These are phyloP conservation scores for Sphyrna mokarran DNA, from an alignment of 2,113 vertebrate species.

Conservation along the genomic window DNA sequence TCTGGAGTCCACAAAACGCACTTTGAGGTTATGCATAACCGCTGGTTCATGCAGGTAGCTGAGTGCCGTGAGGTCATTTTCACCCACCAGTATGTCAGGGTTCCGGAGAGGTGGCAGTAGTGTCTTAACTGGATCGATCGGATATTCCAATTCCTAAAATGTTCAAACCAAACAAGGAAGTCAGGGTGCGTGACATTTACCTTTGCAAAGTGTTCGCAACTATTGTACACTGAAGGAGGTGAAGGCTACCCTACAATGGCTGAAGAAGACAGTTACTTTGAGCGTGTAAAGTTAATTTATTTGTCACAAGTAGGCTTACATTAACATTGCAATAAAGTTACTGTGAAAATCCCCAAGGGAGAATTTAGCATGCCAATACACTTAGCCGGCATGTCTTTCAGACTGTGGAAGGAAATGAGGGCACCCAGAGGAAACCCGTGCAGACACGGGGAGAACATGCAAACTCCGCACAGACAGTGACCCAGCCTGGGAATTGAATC, in stretches of 20 bases:
- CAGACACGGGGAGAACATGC: no score
- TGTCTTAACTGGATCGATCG: slow-evolving; percentile 57
- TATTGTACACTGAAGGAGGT: not conserved
- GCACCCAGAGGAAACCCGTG: no score
- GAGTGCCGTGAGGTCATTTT: slow-evolving; percentile 96
- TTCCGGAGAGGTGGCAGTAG: slow-evolving; percentile 81
- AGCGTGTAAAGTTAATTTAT: not conserved
- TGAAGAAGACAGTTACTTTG: not conserved
- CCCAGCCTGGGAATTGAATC: no score
- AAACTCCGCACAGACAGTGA: no score
- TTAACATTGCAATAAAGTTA: no score
- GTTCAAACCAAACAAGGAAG: slow-evolving; percentile 22
- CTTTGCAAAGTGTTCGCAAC: not conserved
- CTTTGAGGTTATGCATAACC: slow-evolving; percentile 85
- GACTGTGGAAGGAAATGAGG: no score
- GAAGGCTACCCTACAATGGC: not conserved
- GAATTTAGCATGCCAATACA: no score
- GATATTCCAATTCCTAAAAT: slow-evolving; percentile 63
- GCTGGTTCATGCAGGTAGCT: slow-evolving; percentile 95
- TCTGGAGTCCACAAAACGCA: slow-evolving; percentile 88
- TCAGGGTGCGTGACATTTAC: not conserved
- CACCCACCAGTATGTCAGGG: slow-evolving; percentile 92
- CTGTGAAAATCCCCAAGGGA: no score
- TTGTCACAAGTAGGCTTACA: no score
- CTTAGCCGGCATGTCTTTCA: no score